Evolutionary conservation across 2,888 invertebrate species (phyloP), one percentile per base, ranked within the genome.

Genomic region (Eupithecia abbreviata): DNA sequence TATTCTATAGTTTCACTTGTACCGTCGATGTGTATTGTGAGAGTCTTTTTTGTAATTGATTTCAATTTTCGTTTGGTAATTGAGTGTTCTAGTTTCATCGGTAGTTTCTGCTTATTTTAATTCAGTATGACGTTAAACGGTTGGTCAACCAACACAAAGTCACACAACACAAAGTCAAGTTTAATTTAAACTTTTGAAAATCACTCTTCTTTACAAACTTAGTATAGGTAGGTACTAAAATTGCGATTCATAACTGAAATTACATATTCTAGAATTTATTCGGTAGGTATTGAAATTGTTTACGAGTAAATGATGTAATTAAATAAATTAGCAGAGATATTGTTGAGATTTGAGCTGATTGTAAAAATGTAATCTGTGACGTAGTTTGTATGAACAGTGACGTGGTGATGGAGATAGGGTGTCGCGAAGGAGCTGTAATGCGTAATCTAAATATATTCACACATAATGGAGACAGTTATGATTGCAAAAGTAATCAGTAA

Each of bases 301-400:
- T 62, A 30, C 62, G 62, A 18, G 10, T 62, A 12, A 30, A 62
- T 62, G 18, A 62, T 62, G 62, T 12, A 62, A 62, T 62, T 62
- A 62, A 62, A 62, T 62, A 62, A 3, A 62, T 62, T 4, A 30
- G 62, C 62, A 30, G 30, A 62, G 62, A 62, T 30, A 30, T 12
- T 62, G 30, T 73, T 75, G 30, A 49, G 49, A 70, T 49, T 70
- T 47, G 70, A 41, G 70, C 70, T 47, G 70, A 49, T 70, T 41
- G 45, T 30, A 69, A 18, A 18, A 42, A 70, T 43, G 43, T 68
- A 43, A 68, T 68, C 67, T 43, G 43, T 68, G 41, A 68, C 67
- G 67, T n/a, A 45, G 45, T 45, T 68, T 68, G 67, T 43, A 42
- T 42, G 66, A 42, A 43, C 0, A 43, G 43, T 68, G 67, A 68